Conservation (phyloP, 2,113 vertebrate genomes). For the Alces alces region DNA sequence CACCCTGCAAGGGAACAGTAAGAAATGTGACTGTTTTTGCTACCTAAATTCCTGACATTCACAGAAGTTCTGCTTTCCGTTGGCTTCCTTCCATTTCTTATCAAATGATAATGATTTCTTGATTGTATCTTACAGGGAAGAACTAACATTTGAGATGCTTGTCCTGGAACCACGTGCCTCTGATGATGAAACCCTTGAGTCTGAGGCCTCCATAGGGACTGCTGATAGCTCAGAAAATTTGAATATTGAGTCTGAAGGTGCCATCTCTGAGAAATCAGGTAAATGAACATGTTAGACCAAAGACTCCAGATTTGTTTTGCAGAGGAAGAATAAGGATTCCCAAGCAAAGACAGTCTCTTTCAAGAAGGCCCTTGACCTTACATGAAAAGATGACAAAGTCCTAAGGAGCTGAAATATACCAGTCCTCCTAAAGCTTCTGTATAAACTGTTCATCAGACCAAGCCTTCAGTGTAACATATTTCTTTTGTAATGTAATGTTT, state of each 20-base stretch:
- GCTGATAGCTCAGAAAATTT: conserved; percentile 97
- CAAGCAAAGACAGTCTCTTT: not conserved
- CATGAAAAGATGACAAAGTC: not conserved
- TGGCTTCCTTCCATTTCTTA: not conserved
- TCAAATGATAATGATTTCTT: not conserved
- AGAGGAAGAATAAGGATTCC: not conserved
- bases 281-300: not conserved
- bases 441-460: not conserved
- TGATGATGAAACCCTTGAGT: conserved; percentile 97
- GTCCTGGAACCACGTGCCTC: conserved; percentile 94
- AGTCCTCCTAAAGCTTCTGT: not conserved
- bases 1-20: not conserved
- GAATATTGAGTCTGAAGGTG: conserved; percentile 90
- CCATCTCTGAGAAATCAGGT: conserved; percentile 89
- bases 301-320: not conserved
- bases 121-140: conserved; percentile 84
- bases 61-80: not conserved
- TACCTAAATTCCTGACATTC: not conserved
- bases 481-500: not conserved
- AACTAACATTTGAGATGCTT: conserved; percentile 96
- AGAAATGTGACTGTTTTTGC: not conserved
- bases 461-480: not conserved
- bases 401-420: not conserved
- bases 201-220: conserved; percentile 96
- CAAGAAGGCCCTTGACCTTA: not conserved